These are phyloP conservation scores for Callipepla californica DNA, from an alignment of 2,113 vertebrate genomes.

Conservation along the genomic window DNA sequence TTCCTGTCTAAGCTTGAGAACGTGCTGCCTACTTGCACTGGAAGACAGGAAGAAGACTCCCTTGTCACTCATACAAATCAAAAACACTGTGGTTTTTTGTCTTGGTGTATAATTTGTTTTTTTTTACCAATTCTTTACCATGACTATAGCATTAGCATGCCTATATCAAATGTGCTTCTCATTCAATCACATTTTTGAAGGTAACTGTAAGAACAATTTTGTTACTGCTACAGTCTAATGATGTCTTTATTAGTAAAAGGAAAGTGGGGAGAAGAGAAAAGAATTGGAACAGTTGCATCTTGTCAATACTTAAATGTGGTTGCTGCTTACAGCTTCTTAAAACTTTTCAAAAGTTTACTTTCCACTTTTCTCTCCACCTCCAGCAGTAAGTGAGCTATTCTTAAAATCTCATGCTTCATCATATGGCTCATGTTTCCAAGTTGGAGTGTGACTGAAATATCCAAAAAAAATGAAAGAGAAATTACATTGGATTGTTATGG, in stretches of 20 bases:
- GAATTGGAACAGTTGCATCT: neutral
- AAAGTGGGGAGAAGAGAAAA: neutral
- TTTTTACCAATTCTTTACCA: neutral
- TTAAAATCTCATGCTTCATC: neutral
- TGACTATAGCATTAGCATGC: neutral
- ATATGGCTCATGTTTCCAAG: neutral
- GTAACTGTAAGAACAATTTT: neutral
- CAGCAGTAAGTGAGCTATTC: neutral
- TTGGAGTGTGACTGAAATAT: neutral
- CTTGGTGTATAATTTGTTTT: neutral
- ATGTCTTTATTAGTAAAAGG: neutral
- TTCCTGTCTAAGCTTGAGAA: neutral
- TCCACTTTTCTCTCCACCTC: neutral
- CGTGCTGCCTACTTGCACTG: neutral
- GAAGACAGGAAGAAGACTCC: neutral
- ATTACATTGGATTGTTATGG: neutral
- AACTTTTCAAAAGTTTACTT: constrained; percentile 12
- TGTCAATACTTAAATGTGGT: neutral
- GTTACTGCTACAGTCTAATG: neutral
- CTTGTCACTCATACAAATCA: neutral
- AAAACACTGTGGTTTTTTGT: neutral
- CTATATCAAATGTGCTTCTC: neutral
- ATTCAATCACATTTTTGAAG: neutral
- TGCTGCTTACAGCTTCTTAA: constrained; percentile 2
- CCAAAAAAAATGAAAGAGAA: neutral